phyloP scores from a whole-genome alignment of 2,113 vertebrate species.

The Platichthys flesus region DNA sequence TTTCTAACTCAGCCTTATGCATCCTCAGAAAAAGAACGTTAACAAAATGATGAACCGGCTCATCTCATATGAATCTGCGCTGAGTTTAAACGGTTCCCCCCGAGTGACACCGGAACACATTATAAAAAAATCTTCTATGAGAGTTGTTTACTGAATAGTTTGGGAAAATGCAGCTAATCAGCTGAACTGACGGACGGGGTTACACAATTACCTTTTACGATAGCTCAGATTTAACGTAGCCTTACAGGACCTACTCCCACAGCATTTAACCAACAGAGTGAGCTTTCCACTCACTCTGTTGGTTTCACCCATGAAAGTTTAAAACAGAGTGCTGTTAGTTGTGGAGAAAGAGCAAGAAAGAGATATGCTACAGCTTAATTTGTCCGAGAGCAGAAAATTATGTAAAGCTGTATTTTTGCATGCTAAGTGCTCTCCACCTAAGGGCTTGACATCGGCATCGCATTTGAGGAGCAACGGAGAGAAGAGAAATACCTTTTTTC shows the following conservation, averaged over 20 bases:
- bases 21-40: background rate
- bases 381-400: slow-evolving; percentile 57
- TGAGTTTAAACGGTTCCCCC: slow-evolving; percentile 21
- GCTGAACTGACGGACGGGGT: slow-evolving; percentile 29
- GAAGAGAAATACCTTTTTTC: background rate
- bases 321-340: slow-evolving; percentile 63
- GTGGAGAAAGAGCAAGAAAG: slow-evolving; percentile 34
- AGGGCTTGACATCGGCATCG: slow-evolving; percentile 25
- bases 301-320: slow-evolving; percentile 69
- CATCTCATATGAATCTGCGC: background rate
- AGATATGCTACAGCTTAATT: slow-evolving; percentile 27
- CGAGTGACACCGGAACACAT: slow-evolving; percentile 1
- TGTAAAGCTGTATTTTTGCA: slow-evolving; percentile 64
- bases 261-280: slow-evolving; percentile 38
- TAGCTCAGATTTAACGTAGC: slow-evolving; percentile 47
- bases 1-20: background rate
- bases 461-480: slow-evolving; percentile 10
- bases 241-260: slow-evolving; percentile 59
- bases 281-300: slow-evolving; percentile 46
- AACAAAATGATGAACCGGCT: background rate
- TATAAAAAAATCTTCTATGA: slow-evolving; percentile 28
- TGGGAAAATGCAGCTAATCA: slow-evolving; percentile 38
- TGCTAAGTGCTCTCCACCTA: slow-evolving; percentile 50
- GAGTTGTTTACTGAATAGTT: slow-evolving; percentile 38
- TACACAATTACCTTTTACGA: slow-evolving; percentile 13